phyloP scores from a whole-genome alignment of 1,140 invertebrate genomes.

The Theocolax elegans region DNA sequence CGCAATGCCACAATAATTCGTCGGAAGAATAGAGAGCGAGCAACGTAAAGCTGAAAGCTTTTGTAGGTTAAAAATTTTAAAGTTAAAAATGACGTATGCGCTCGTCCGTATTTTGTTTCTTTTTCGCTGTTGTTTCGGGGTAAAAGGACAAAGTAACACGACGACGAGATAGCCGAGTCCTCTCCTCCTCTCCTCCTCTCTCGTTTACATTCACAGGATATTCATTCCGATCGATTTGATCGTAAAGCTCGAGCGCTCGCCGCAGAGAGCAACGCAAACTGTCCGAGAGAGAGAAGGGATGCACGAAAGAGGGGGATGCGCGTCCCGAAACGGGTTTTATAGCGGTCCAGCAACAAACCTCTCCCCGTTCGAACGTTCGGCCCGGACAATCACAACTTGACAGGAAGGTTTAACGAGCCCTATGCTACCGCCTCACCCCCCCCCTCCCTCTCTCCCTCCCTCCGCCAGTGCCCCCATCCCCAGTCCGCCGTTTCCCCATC shows the following conservation, averaged over 20 bases:
- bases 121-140: no score
- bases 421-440: constrained; percentile 54
- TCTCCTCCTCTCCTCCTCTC: neutral
- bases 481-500: no score
- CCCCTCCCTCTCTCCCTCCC: constrained; percentile 61
- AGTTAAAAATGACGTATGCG: no score
- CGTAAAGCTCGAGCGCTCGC: constrained; percentile 56
- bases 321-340: constrained; percentile 60
- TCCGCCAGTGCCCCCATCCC: constrained; percentile 40
- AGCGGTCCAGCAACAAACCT: constrained; percentile 55
- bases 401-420: constrained; percentile 67
- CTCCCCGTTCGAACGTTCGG: constrained; percentile 50
- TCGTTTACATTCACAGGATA: neutral
- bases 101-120: no score
- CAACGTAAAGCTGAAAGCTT: no score
- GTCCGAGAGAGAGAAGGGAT: constrained; percentile 4
- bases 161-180: neutral
- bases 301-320: constrained; percentile 32
- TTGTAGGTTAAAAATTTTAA: no score
- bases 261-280: constrained; percentile 20
- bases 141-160: neutral
- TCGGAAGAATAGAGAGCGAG: no score
- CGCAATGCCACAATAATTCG: no score
- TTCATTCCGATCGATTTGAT: constrained; percentile 54
- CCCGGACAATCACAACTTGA: constrained; percentile 67